Evolutionary conservation across 92 coral and sea anemone species (phyloP), one percentile per base, ranked within the genome.

Genomic region (Actinostola sp.): DNA sequence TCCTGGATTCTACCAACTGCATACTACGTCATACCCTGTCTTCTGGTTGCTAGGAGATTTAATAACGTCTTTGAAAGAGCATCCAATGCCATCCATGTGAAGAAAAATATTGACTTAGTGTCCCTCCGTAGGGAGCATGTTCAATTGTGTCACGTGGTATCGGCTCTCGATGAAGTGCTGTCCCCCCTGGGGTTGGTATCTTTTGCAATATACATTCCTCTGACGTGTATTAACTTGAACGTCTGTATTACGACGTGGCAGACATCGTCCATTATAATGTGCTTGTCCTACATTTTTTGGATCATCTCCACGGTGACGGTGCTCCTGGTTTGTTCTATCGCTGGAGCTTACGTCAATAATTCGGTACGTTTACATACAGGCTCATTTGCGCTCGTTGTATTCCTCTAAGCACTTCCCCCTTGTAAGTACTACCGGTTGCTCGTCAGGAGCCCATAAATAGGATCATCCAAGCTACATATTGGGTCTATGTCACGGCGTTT

Each of bases 91-190:
- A 68, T 68, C 19, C 29, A 19, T 2, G 12, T 10, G 8, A 68
- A 35, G 35, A 68, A 24, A 30, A 61, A 35, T 35, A 2, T 52
- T 13, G 3, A 32, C 42, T 9, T 68, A 27, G 48, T 42, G 27
- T 9, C 61, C 8, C 57, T 68, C 31, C 74, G 74, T 7, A 52
- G 20, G 21, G 74, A 68, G 43, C 42, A 68, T 48, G 74, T 68
- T 12, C 74, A 49, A 33, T 46, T 68, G 0, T 68, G 62, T 20
- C 74, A 68, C 62, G 61, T 51, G 19, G 41, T 68, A 25, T 31
- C 46, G 5, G 74, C 74, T 31, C 31, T 68, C 12, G 57, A 68
- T 52, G 74, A 68, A 29, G 21, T 34, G 1, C 30, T 68, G n/a
- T 68, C 74, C 24, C 46, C 61, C 0, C 58, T 56, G 1, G 62